These are phyloP conservation scores for pig (Sus scrofa) DNA, from an alignment of 2,113 vertebrate species.

Conservation along the genomic window DNA sequence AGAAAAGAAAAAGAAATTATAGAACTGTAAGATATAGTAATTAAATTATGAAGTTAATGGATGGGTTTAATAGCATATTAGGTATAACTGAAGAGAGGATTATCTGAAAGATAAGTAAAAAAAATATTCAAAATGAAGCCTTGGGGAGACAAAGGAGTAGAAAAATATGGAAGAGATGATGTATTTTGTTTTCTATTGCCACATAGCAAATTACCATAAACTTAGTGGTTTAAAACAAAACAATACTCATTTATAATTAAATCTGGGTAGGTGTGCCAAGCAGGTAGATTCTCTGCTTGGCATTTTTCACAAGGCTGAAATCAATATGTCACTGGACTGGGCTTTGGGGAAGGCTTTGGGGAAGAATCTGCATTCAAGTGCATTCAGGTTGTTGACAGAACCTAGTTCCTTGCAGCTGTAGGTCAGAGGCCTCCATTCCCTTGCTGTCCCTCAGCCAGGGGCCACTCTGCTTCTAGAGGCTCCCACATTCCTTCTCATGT, in stretches of 20 bases:
- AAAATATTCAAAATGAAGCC: neutral
- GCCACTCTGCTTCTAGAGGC: neutral
- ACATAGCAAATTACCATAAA: neutral
- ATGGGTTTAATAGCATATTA: neutral
- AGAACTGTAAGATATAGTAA: neutral
- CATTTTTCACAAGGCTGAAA: neutral
- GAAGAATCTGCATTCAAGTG: neutral
- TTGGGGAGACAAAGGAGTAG: neutral
- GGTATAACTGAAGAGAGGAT: slow-evolving; percentile 12
- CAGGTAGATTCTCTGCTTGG: neutral
- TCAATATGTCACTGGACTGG: neutral
- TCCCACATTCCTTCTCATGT: neutral
- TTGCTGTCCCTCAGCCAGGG: neutral
- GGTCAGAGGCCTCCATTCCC: neutral
- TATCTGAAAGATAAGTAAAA: neutral
- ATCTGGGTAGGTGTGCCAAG: neutral
- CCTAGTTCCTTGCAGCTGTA: neutral
- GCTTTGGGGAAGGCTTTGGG: neutral
- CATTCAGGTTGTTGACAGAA: neutral
- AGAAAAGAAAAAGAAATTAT: neutral
- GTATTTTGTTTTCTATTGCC: neutral
- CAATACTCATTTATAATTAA: neutral
- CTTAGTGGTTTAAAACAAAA: neutral
- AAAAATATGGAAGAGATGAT: neutral
- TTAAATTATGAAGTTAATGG: neutral